Base-by-base conservation (phyloP, 2,888 invertebrate species). In the Clistopyga incitator region DNA sequence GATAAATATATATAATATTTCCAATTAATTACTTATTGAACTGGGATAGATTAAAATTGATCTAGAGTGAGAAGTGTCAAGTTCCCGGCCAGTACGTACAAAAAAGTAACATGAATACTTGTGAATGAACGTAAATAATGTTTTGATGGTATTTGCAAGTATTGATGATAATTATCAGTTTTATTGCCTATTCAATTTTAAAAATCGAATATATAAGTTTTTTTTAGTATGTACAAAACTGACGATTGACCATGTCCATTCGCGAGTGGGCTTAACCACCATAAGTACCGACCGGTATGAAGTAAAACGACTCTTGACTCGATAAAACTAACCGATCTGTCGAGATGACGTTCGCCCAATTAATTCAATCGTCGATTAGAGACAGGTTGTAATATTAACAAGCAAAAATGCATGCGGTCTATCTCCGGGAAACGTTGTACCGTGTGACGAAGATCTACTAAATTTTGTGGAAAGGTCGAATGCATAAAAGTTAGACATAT, bases 401-500 rank as follows among this genome's bases (percentile, higher is more conserved):
- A 65, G 42, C 13, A 6, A 70, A 50, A 29, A 45, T 52, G 61
- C 65, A 34, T n/a, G 52, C 52, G 20, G 4, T 8, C 13, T 56
- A 61, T 68, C 18, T 45, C 47, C 10, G 13, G 23, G 34, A 34
- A n/a, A 56, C 47, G 70, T 70, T 45, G 38, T 67, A n/a, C 18
- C n/a, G n/a, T 52, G 45, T 56, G 56, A 72, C 52, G 45, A 64
- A 72, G 59, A 72, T 80, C 34, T 76, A 72, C 80, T 54, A 64
- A 78, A 84, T 84, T 78, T 56, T 15, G 20, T 25, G 74, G 38
- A 25, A 82, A 76, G 23, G 45, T 67, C 75, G 34, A 45, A 65
- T 56, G 64, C 67, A 68, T 18, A 34, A 71, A 75, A 81, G 68
- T 81, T 78, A 64, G 78, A 79, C 67, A 34, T 54, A 80, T 64